Percentiles rank a stretch among this genome's conserved stretches.
Conservation (phyloP, 2,113 vertebrate species). For the Glaucidium brasilianum region DNA sequence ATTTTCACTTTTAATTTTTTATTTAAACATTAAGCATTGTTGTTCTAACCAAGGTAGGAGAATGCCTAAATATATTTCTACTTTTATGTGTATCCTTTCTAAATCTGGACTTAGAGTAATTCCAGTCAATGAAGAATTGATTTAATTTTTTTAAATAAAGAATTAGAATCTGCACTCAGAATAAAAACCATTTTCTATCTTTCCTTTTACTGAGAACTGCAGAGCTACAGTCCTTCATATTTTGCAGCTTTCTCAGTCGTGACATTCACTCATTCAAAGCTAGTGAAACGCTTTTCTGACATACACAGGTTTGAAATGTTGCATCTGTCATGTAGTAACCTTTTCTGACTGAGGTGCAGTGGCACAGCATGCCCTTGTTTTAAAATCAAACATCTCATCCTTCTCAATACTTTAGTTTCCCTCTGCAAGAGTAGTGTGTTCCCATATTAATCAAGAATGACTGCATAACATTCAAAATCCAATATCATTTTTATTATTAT, state of each 20-base stretch:
- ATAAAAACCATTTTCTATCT: fast-evolving
- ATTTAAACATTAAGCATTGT: background rate
- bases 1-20: background rate
- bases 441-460: background rate
- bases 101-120: background rate
- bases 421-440: background rate
- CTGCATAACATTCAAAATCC: background rate
- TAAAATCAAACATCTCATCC: background rate
- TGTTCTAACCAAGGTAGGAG: background rate
- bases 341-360: background rate
- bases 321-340: background rate
- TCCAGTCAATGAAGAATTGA: background rate
- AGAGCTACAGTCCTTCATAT: background rate
- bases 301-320: background rate
- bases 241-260: background rate
- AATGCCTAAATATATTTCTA: background rate
- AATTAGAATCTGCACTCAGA: background rate
- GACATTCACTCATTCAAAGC: background rate
- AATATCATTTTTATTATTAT: background rate
- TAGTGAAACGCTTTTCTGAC: background rate
- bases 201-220: background rate
- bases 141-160: background rate
- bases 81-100: background rate
- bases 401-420: background rate
- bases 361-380: background rate